phyloP scores from a whole-genome alignment of 2,888 invertebrate genomes.

The Callyntrura sp. region DNA sequence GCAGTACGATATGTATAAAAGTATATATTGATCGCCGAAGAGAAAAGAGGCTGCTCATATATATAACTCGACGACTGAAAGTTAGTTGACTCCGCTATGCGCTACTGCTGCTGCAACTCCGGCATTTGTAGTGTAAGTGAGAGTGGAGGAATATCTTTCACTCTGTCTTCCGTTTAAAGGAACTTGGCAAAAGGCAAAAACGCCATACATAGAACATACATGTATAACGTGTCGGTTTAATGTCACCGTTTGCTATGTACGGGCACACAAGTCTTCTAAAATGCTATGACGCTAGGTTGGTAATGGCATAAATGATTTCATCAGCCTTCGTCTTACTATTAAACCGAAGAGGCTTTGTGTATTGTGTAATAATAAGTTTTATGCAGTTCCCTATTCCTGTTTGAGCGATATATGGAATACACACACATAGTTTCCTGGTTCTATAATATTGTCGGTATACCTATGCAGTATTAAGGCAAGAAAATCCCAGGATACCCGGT shows the following conservation, averaged over 20 bases:
- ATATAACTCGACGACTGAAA: slow-evolving; percentile 29
- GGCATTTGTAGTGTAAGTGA: slow-evolving; percentile 24
- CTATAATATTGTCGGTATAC: background rate
- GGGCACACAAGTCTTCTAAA: no score
- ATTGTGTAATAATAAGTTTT: background rate
- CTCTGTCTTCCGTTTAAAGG: slow-evolving; percentile 68
- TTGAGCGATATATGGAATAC: background rate
- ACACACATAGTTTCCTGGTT: slow-evolving; percentile 29
- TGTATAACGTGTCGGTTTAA: slow-evolving; percentile 17
- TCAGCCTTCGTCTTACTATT: background rate
- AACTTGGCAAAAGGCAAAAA: slow-evolving; percentile 18
- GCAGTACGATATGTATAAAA: no score
- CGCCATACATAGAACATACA: slow-evolving; percentile 14
- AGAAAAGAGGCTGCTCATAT: slow-evolving; percentile 32
- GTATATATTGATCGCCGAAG: slow-evolving; percentile 65
- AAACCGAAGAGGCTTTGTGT: background rate
- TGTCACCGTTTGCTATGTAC: background rate
- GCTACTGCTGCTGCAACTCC: no score
- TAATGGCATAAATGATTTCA: slow-evolving; percentile 31
- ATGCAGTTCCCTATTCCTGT: slow-evolving; percentile 10
- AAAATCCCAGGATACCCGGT: slow-evolving; percentile 69
- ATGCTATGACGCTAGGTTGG: background rate
- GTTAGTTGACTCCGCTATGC: background rate
- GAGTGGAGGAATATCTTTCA: slow-evolving; percentile 55
- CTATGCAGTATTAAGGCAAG: slow-evolving; percentile 47